These are phyloP conservation scores for Stictonetta naevosa DNA, from an alignment of 2,113 vertebrate species.

Conservation along the genomic window DNA sequence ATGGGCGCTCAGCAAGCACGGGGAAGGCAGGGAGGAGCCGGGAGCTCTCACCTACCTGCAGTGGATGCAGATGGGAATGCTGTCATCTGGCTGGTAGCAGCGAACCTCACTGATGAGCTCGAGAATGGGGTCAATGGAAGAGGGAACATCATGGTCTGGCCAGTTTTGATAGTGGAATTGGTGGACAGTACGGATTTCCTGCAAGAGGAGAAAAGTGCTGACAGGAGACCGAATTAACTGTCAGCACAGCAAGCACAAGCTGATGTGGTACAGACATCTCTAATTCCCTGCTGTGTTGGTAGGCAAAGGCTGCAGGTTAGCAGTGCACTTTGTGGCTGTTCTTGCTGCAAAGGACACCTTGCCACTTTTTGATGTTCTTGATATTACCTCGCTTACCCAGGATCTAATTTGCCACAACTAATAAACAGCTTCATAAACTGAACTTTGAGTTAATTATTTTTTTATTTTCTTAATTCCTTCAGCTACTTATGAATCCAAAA, in stretches of 20 bases:
- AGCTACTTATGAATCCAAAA: not conserved
- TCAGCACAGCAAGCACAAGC: accelerated
- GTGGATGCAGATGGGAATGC: conserved; percentile 90
- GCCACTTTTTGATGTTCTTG: not conserved
- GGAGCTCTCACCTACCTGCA: conserved; percentile 85
- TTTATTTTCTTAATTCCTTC: not conserved
- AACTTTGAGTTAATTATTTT: not conserved
- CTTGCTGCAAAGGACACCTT: not conserved
- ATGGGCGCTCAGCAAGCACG: accelerated
- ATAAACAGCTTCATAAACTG: not conserved
- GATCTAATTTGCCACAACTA: not conserved
- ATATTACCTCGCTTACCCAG: not conserved
- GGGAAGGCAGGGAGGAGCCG: accelerated
- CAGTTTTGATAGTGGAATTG: conserved; percentile 96
- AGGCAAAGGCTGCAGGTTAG: not conserved
- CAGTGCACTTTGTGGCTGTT: not conserved
- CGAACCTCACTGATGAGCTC: conserved; percentile 88
- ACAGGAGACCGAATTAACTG: not conserved
- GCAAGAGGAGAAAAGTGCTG: not conserved
- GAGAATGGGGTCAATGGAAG: conserved; percentile 89
- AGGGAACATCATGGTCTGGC: conserved; percentile 95
- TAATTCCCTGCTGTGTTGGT: accelerated
- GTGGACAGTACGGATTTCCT: conserved; percentile 81
- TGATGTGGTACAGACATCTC: not conserved
- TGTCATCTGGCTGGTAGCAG: conserved; percentile 81